Percentiles rank a stretch among this genome's conserved stretches.
These are phyloP conservation scores for Rhyacichthys aspro DNA, from an alignment of 2,797 vertebrate species.

Conservation along the genomic window DNA sequence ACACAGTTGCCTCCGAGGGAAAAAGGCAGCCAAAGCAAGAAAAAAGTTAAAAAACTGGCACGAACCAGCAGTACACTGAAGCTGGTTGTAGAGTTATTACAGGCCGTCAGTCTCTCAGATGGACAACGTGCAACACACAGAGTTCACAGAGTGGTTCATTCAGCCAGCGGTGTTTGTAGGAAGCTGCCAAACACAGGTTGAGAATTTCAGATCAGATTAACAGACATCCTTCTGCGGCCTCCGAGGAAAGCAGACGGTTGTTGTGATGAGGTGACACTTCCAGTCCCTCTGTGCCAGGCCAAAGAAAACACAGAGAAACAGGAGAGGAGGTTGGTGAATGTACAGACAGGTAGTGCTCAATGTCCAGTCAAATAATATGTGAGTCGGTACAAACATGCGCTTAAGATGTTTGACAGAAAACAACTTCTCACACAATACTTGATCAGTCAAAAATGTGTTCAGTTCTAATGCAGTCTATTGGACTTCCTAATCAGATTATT, in stretches of 20 bases:
- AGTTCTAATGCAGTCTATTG: too few species aligned
- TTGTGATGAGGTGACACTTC: conserved; percentile 76
- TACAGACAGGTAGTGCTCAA: too few species aligned
- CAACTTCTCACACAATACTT: too few species aligned
- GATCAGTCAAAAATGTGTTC: too few species aligned
- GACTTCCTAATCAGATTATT: not conserved
- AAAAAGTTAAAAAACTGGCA: conserved; percentile 28
- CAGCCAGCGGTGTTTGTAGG: conserved; percentile 63
- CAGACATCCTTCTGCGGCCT: conserved; percentile 68
- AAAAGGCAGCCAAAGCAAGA: too few species aligned
- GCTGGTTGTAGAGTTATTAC: conserved; percentile 49
- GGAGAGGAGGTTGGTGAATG: conserved; percentile 24
- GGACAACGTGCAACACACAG: conserved; percentile 28
- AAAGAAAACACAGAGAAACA: conserved; percentile 54
- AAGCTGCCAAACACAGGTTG: conserved; percentile 61
- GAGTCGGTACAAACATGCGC: too few species aligned
- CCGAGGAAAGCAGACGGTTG: conserved; percentile 65
- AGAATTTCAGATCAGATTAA: conserved; percentile 71
- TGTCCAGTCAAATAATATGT: too few species aligned
- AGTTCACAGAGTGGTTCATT: conserved; percentile 16
- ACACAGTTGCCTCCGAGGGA: not conserved
- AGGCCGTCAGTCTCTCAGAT: conserved; percentile 46
- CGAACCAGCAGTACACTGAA: conserved; percentile 14
- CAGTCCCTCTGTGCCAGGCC: conserved; percentile 59
- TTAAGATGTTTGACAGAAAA: too few species aligned